Percentiles rank a stretch among this genome's conserved stretches.
Evolutionary conservation across 2,797 vertebrate genomes (phyloP).

Genomic region (Helostoma temminkii): DNA sequence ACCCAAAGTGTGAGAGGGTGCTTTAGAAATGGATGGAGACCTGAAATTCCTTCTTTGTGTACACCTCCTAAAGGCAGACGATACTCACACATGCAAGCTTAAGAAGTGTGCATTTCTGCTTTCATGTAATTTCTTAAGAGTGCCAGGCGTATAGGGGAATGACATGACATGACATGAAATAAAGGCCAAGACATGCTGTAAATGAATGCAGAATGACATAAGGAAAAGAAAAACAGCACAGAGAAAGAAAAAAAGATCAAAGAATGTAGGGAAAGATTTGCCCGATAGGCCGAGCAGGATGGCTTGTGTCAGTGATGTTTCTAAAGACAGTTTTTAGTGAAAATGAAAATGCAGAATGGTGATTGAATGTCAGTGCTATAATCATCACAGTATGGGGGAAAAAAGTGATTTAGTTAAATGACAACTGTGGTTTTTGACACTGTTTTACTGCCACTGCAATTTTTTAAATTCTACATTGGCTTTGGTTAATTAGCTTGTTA

Average conservation of each 20-base stretch:
- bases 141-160: constrained; percentile 1
- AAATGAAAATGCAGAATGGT: constrained; percentile 2
- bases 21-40: constrained; percentile 66
- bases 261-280: neutral
- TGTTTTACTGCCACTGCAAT: neutral
- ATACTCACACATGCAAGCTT: constrained; percentile 14
- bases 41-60: constrained; percentile 60
- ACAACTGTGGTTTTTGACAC: neutral
- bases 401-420: neutral
- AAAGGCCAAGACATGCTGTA: constrained; percentile 1
- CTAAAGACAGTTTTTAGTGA: neutral
- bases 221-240: neutral
- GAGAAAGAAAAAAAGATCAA: constrained; percentile 1
- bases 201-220: neutral
- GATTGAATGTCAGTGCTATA: constrained; percentile 3
- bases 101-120: constrained; percentile 24
- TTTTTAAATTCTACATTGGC: neutral
- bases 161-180: neutral
- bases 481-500: constrained; percentile 48
- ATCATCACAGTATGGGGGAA: neutral
- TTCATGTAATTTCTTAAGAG: constrained; percentile 23
- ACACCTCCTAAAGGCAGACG: constrained; percentile 48
- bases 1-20: constrained; percentile 59
- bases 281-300: neutral
- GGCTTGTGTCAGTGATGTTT: neutral